Evolutionary conservation across 2,113 vertebrate genomes (phyloP).

Genomic region (Mustela nigripes): DNA sequence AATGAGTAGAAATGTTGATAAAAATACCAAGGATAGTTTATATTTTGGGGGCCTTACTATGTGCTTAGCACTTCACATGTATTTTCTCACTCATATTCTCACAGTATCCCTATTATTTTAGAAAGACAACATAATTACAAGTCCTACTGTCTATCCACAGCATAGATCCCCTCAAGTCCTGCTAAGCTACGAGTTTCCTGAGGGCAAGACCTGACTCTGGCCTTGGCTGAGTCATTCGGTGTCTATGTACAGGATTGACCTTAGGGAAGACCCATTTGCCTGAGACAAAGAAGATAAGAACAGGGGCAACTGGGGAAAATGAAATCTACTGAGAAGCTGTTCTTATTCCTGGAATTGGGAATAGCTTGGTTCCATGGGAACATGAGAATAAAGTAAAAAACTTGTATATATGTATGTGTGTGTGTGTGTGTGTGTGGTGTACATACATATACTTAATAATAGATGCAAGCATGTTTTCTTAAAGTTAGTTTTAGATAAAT

Average conservation of each 20-base stretch:
- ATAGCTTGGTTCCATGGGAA: not conserved
- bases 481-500: slow-evolving; percentile 46
- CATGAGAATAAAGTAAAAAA: not conserved
- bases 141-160: not conserved
- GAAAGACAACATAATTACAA: not conserved
- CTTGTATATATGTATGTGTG: not conserved
- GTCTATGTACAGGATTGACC: not conserved
- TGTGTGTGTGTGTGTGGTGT: not conserved
- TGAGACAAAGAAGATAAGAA: not conserved
- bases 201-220: not conserved
- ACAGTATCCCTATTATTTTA: not conserved
- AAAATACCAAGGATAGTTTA: not conserved
- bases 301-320: not conserved
- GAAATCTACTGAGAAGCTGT: not conserved
- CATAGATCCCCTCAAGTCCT: not conserved
- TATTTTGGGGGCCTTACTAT: not conserved
- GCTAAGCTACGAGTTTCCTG: not conserved
- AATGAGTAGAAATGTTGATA: not conserved
- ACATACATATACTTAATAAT: not conserved
- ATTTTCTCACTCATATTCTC: not conserved
- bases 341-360: not conserved
- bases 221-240: not conserved
- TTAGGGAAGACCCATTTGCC: not conserved
- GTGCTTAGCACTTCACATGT: not conserved
- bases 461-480: not conserved